Evolutionary conservation across 2,113 vertebrate genomes (phyloP).

Genomic region (Erythrolamprus reginae): DNA sequence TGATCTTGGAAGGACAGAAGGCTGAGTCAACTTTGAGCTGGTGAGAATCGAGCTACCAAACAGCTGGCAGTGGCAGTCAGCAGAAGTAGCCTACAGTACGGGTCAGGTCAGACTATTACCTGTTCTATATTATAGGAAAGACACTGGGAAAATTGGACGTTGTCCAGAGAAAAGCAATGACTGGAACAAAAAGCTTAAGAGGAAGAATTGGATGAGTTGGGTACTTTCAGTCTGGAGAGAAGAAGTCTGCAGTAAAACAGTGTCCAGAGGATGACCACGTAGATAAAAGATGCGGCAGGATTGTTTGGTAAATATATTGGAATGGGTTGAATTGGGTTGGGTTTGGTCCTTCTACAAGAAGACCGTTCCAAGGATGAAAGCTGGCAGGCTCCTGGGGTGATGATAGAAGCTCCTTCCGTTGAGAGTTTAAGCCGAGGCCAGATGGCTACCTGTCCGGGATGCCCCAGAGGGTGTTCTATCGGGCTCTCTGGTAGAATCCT

Average conservation of each 20-base stretch:
- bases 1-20: no score
- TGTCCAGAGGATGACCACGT: background rate
- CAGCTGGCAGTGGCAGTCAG: no score
- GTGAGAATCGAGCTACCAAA: no score
- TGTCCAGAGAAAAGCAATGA: background rate
- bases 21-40: no score
- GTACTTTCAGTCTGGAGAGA: background rate
- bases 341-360: background rate
- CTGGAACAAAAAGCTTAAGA: background rate
- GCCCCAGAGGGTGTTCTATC: no score
- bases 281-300: background rate
- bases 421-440: no score
- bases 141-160: background rate
- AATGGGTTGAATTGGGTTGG: background rate
- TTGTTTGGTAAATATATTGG: background rate
- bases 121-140: background rate
- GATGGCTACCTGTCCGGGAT: background rate
- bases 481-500: no score
- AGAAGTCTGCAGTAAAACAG: background rate
- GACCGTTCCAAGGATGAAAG: no score
- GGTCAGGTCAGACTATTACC: background rate
- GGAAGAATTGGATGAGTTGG: background rate
- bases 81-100: no score
- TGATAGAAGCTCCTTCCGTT: background rate
- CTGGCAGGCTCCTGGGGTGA: background rate